These are phyloP conservation scores for Spilosoma lubricipeda DNA, from an alignment of 2,888 invertebrate species.

Conservation along the genomic window DNA sequence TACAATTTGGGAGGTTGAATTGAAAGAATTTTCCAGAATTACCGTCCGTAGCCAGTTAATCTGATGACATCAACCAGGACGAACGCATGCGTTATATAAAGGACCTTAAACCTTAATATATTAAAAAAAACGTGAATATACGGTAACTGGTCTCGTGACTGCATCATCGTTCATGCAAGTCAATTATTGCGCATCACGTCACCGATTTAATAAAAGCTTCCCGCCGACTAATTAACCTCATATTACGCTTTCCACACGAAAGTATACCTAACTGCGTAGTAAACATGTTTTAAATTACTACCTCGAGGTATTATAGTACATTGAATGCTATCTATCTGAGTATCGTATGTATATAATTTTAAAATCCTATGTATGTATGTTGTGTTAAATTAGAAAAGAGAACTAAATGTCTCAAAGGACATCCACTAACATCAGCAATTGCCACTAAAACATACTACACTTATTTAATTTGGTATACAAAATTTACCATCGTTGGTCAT, in stretches of 20 bases:
- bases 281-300: not conserved
- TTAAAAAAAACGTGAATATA: not conserved
- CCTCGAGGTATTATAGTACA: not conserved
- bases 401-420: not conserved
- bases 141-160: slow-evolving; percentile 27
- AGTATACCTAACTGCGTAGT: not conserved
- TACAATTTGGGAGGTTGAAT: too few relatives aligned
- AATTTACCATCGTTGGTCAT: too few relatives aligned
- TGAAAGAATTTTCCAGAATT: too few relatives aligned
- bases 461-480: too few relatives aligned
- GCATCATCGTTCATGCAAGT: slow-evolving; percentile 29
- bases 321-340: not conserved
- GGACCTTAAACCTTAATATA: not conserved
- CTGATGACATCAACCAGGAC: not conserved
- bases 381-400: not conserved
- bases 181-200: slow-evolving; percentile 53
- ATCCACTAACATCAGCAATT: not conserved
- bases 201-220: slow-evolving; percentile 60
- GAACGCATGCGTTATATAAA: not conserved
- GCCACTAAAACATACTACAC: too few relatives aligned
- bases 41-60: not conserved
- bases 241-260: slow-evolving; percentile 22
- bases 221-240: slow-evolving; percentile 57
- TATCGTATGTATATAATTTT: not conserved
- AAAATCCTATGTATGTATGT: not conserved